Percentiles rank a stretch among this genome's conserved stretches.
phyloP scores from a whole-genome alignment of 2,113 vertebrate species.

The Pseudopipra pipra region DNA sequence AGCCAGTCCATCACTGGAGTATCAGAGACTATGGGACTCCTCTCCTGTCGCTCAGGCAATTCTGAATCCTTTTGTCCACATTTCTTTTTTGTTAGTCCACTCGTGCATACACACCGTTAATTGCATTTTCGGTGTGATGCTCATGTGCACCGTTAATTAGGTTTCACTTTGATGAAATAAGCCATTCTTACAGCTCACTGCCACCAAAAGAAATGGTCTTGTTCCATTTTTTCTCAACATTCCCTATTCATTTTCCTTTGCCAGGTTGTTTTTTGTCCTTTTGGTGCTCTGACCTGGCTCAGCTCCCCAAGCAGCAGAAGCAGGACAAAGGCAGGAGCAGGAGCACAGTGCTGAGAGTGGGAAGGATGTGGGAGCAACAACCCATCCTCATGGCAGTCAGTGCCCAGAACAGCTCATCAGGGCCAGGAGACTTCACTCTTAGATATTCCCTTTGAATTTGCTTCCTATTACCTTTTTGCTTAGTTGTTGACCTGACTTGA shows the following conservation, averaged over 20 bases:
- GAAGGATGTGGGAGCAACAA: background rate
- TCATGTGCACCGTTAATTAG: constrained; percentile 46
- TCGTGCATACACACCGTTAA: background rate
- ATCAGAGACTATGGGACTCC: background rate
- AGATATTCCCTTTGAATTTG: background rate
- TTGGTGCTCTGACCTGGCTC: background rate
- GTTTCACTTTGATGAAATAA: constrained; percentile 45
- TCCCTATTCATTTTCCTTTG: constrained; percentile 7
- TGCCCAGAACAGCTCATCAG: accelerated
- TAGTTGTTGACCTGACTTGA: background rate
- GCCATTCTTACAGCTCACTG: constrained; percentile 41
- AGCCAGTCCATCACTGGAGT: constrained; percentile 2
- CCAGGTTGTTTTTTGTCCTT: constrained; percentile 17
- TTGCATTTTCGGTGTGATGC: constrained; percentile 4
- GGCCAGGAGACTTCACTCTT: background rate
- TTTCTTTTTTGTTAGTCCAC: constrained; percentile 23
- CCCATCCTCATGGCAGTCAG: background rate
- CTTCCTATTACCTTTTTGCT: background rate
- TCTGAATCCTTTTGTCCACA: constrained; percentile 6
- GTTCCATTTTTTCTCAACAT: background rate
- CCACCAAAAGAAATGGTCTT: constrained; percentile 28
- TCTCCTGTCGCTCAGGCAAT: background rate
- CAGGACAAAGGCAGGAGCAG: background rate
- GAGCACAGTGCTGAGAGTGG: background rate
- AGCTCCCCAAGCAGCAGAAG: background rate